Evolutionary conservation across 2,888 invertebrate species (phyloP), one percentile per base, ranked within the genome.

Genomic region (Tinea semifulvella): DNA sequence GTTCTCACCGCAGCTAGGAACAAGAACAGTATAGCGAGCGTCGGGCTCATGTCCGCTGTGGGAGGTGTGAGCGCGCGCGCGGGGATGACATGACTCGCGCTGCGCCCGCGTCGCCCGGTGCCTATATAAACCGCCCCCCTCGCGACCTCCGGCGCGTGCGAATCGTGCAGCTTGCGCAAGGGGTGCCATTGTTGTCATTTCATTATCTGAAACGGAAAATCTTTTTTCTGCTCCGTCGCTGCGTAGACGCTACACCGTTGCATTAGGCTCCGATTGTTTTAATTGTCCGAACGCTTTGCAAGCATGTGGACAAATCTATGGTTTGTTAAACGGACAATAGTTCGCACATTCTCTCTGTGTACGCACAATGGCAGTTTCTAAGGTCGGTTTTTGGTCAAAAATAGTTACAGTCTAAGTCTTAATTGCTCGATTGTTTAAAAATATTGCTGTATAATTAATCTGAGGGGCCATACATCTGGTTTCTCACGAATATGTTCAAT

Each of bases 121-220:
- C 73, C 70, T 79, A 79, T 80, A 80, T 79, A 77, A 79, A 79
- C 60, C 63, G 68, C 79, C 79, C 77, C 79, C 76, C 79, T 74
- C 65, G 51, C 56, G 57, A 53, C 58, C 60, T 59, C 22, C 60
- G 60, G 57, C 22, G 31, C 76, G 76, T 77, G 77, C 66, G 39
- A 18, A n/a, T 17, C 35, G 77, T 74, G 69, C 48, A 52, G 49
- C 61, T 80, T 79, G 64, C 77, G 75, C 69, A 77, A 79, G 64
- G 63, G 51, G 50, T 55, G 49, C 74, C 56, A 80, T 80, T 80
- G 79, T 79, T 77, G 76, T 76, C 77, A 74, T 75, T 74, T 69
- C 65, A 77, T 75, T 80, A 77, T 79, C 80, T 79, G 71, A 76
- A 71, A 77, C 75, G 77, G 79, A 76, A 79, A 79, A 80, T 80